Base-by-base conservation (phyloP, 2,888 invertebrate genomes). In the Mactromeris polynyma region DNA sequence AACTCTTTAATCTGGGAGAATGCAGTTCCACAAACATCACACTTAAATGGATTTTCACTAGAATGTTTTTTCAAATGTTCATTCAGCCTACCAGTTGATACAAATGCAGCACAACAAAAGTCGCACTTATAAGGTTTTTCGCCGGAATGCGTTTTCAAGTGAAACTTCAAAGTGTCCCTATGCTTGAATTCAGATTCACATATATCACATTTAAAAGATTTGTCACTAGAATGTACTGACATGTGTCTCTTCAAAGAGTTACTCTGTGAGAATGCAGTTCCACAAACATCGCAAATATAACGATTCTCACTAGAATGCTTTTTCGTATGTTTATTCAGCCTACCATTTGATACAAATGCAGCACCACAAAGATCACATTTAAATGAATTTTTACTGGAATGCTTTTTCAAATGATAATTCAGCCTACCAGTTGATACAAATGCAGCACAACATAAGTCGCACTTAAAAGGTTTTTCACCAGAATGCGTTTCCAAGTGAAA, bases 321-420 rank as follows among this genome's bases (percentile, higher is more conserved):
- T 69, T 33, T 42, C 36, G 73, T 86, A 31, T 86, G 85, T 42
- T 2, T 64, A 33, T 73, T 73, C 6, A 85, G n/a, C 46, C 40
- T 3, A 36, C 17, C 21, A 11, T 38, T 85, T 0, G 64, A 26
- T 33, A 4, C 82, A 73, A 64, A 64, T 31, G 54, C 82, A 82
- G 81, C 58, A 2, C 31, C 79, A 81, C 88, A 88, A 14, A 77
- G 77, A 77, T 46, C 46, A 85, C 81, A 85, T 26, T 78, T 81
- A 58, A 26, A 58, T 7, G 58, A 17, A 17, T 46, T 46, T 17
- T 11, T 42, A 42, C 42, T 11, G 42, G 42, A 2, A 46, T 46
- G 46, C 17, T 46, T 46, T 3, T 17, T 46, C 46, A 46, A 17
- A 17, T 46, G 46, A 7, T 4, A 17, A 2, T 46, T 46, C 46